Percentiles rank a stretch among this genome's conserved stretches.
Conservation (phyloP, 2,797 vertebrate species). For the Alauda arvensis region DNA sequence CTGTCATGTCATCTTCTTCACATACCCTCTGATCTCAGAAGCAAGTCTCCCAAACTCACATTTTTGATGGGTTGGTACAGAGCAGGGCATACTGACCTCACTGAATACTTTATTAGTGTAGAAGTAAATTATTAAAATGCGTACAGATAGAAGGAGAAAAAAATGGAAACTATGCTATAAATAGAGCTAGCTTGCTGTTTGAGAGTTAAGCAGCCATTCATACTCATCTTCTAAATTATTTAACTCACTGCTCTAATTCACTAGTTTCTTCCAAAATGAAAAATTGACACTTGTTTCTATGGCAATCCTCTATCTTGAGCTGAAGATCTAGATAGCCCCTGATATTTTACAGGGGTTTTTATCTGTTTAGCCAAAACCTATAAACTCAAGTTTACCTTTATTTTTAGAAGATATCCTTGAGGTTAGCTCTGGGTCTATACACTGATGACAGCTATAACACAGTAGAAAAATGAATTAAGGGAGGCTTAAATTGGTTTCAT, state of each 20-base stretch:
- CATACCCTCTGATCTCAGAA: neutral
- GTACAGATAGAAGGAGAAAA: neutral
- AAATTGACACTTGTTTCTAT: neutral
- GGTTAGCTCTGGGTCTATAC: neutral
- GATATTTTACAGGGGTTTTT: neutral
- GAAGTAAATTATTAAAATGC: constrained; percentile 25
- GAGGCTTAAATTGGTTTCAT: constrained; percentile 43
- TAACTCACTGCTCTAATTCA: neutral
- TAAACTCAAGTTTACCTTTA: neutral
- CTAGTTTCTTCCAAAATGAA: neutral
- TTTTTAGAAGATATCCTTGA: neutral
- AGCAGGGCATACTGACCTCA: neutral
- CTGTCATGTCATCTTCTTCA: neutral
- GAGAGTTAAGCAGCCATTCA: neutral
- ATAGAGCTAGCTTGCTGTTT: constrained; percentile 5
- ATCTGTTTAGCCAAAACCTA: neutral
- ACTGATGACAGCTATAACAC: neutral
- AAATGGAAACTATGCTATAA: neutral
- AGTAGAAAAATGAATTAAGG: constrained; percentile 43
- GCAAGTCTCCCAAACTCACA: neutral
- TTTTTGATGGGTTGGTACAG: neutral
- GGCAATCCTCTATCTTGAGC: neutral
- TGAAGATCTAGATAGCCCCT: neutral
- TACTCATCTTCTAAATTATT: constrained; percentile 38
- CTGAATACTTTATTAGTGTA: neutral